Evolutionary conservation across 2,797 vertebrate species (phyloP), one percentile per base, ranked within the genome.

Genomic region (Kryptolebias ocellatus): DNA sequence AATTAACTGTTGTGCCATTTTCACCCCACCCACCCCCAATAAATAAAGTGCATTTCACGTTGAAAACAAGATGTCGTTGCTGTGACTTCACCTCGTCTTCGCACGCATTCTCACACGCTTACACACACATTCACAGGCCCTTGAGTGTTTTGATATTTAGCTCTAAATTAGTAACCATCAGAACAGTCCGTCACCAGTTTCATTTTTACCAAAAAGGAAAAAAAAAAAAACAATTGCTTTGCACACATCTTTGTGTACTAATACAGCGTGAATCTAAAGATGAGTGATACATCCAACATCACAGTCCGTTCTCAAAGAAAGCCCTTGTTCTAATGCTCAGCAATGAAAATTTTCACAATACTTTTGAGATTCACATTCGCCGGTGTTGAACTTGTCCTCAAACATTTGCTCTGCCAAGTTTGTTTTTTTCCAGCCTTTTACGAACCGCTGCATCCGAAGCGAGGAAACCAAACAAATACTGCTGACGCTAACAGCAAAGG

Each of bases 1-100:
- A 92, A 88, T 90, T 92, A 83, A 89, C 84, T 83, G 72, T 94
- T 94, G 93, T 94, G 94, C 94, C 93, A 89, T 94, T 92, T 83
- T 93, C 80, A 80, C 88, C 78, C 82, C 52, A 2, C 10, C 7
- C 31, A 16, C 7, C 54, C 34, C 5, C 17, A 82, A 89, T 92
- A 93, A 95, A 93, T 94, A 95, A 95, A 95, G 94, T 95, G 94
- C 94, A 94, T 95, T 94, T 95, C 89, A 94, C 93, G 93, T 93
- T 92, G 87, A 93, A 89, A 84, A 93, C 91, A 93, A 91, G 87
- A 94, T 94, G 91, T 90, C 90, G 85, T 87, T 89, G 88, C 88
- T 71, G 77, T 87, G 75, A 83, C 63, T 64, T 65, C 79, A 47
- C 64, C 67, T 58, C 31, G 16, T 58, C 72, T 60, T 69, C 51